Base-by-base conservation (phyloP, 2,113 vertebrate species). In the Talpa occidentalis region DNA sequence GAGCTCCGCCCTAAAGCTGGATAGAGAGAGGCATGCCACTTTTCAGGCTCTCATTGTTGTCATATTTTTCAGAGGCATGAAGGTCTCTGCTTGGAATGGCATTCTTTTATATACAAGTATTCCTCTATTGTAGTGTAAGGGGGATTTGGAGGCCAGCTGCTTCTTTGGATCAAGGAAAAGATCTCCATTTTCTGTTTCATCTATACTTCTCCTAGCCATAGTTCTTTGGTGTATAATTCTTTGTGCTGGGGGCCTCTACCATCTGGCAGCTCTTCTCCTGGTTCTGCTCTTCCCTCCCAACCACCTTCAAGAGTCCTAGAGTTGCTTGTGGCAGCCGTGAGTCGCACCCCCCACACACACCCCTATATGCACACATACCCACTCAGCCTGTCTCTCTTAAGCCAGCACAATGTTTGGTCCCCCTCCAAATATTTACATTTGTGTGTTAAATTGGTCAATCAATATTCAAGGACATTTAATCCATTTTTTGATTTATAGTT, bases 1-100 rank as follows among this genome's bases (percentile, higher is more conserved):
- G 99, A 99, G 96, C 97, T 99, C 81, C 99, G 98, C 88, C 99
- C 99, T 89, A 99, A 99, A 67, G 96, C 98, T 11, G 99, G 99
- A 97, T 99, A 99, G 90, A 99, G 97, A 69, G 99, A 99, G 5
- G 99, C 99, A 95, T 99, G 99, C 99, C 99, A 99, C 97, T 99
- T 99, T 97, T 99, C 99, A 95, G 99, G 99, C 95, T 99, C 99
- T 99, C 99, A 6, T 19, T 17, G 52, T 99, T 99, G 99, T 99
- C 99, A 91, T 99, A 99, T 98, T 99, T 99, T 93, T 99, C 99
- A 69, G 98, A 99, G 99, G 98, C 99, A 99, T 5, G 99, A 99
- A 67, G 99, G 99, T 93, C 99, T 99, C 97, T 99, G 99, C 96
- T 99, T 99, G 67, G 99, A 99, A 97, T 99, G 97, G 60, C 98